Percentiles rank a stretch among this genome's conserved stretches.
Conservation (phyloP, 2,888 invertebrate species). For the Lysandra bellargus region DNA sequence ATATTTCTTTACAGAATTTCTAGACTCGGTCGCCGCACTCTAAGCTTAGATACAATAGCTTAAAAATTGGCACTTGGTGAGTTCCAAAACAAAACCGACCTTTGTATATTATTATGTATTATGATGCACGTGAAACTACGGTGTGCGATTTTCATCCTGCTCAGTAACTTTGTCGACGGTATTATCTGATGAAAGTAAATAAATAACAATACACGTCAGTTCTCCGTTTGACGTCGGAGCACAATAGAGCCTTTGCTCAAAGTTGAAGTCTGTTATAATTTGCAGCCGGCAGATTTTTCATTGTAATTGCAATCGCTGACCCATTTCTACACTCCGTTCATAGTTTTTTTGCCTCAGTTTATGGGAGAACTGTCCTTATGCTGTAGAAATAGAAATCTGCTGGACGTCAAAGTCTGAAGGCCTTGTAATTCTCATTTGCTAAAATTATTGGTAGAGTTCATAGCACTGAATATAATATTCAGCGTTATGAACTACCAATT, state of each 20-base stretch:
- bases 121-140: too few relatives aligned
- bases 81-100: background rate
- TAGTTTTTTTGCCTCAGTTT: background rate
- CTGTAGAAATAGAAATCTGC: background rate
- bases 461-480: too few relatives aligned
- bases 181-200: background rate
- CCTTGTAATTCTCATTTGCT: background rate
- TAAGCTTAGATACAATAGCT: too few relatives aligned
- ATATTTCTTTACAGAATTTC: too few relatives aligned
- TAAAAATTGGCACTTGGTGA: too few relatives aligned
- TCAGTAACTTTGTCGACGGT: background rate
- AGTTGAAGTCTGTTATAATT: background rate
- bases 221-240: background rate
- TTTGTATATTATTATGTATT: too few relatives aligned
- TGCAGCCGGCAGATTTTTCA: constrained; percentile 1
- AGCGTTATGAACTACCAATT: too few relatives aligned
- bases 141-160: too few relatives aligned
- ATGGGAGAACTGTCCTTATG: too few relatives aligned
- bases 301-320: constrained; percentile 12
- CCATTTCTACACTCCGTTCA: background rate
- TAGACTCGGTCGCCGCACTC: too few relatives aligned
- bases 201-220: constrained; percentile 7
- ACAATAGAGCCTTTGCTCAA: constrained; percentile 3
- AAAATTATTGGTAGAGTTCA: too few relatives aligned
- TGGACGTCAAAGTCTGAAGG: background rate